Evolutionary conservation across 2,888 invertebrate species (phyloP), one percentile per base, ranked within the genome.

Genomic region (Stenodera caucasica): DNA sequence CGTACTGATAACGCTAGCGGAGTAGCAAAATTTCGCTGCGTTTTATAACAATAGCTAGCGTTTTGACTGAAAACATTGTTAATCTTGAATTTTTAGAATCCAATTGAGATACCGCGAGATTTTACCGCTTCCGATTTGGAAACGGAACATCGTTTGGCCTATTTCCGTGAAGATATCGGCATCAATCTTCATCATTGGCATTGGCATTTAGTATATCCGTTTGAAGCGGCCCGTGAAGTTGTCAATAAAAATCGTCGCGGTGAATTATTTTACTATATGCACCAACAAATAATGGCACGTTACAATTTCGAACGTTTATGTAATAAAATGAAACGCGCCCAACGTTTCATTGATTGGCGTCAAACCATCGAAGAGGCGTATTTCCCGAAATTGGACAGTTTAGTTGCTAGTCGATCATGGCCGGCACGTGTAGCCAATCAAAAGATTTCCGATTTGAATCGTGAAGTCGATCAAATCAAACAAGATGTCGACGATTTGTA

Each of bases 121-220:
- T 92, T 88, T 77, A 91, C 93, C 0, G 93, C 92, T 0, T 86
- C 88, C 0, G 85, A 88, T 65, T 72, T 83, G 2, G 92, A 94
- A 71, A 87, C 87, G 0, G 94, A 94, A 72, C 92, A 94, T 77
- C 85, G 89, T 8, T 78, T 91, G 62, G 90, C 91, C 29, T 94
- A 93, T 80, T 93, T 90, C 84, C 86, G 92, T 32, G 93, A 93
- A 77, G 93, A 92, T 78, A 82, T 92, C 63, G 91, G 92, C 65
- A 83, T 92, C 69, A 93, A 93, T 81, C 86, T 91, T 55, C 93
- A 93, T 77, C 92, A 93, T 77, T 93, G 92, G 92, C 92, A 93
- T 76, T 93, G 92, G 92, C 92, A 93, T 78, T 83, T 93, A 64
- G 91, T 92, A 2, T 93, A 92, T 78, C 92, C 92, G 0, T 88